Evolutionary conservation across 2,113 vertebrate genomes (phyloP).

Genomic region (Anarhynchus alexandrinus): DNA sequence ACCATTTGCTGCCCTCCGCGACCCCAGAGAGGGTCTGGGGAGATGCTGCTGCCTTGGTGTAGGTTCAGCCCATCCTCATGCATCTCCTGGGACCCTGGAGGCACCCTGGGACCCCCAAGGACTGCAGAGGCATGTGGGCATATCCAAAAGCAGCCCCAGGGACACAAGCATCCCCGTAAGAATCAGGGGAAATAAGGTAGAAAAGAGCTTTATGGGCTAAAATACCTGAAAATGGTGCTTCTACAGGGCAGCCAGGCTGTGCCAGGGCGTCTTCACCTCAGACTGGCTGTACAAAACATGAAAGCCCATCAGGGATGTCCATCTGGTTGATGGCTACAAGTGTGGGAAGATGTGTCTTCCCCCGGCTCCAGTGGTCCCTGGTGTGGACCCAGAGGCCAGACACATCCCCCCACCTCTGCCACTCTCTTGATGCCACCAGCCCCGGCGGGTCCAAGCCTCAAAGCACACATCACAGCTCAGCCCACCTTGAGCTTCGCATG

Average conservation of each 20-base stretch:
- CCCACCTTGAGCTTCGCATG: background rate
- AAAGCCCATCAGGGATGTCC: background rate
- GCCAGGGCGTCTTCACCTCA: background rate
- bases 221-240: background rate
- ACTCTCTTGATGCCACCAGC: background rate
- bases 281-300: background rate
- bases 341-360: background rate
- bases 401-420: rapidly evolving
- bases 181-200: background rate
- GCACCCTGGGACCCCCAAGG: background rate
- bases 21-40: background rate
- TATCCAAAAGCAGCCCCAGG: background rate
- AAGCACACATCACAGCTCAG: background rate
- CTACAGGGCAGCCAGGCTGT: background rate
- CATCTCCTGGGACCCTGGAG: background rate
- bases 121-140: background rate
- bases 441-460: background rate
- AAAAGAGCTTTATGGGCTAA: background rate
- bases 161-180: background rate
- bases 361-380: rapidly evolving
- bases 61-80: background rate
- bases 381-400: background rate
- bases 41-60: background rate
- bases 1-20: background rate
- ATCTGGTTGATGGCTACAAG: background rate